These are phyloP conservation scores for Dipus sagitta DNA, from an alignment of 2,797 vertebrate genomes.

Conservation along the genomic window DNA sequence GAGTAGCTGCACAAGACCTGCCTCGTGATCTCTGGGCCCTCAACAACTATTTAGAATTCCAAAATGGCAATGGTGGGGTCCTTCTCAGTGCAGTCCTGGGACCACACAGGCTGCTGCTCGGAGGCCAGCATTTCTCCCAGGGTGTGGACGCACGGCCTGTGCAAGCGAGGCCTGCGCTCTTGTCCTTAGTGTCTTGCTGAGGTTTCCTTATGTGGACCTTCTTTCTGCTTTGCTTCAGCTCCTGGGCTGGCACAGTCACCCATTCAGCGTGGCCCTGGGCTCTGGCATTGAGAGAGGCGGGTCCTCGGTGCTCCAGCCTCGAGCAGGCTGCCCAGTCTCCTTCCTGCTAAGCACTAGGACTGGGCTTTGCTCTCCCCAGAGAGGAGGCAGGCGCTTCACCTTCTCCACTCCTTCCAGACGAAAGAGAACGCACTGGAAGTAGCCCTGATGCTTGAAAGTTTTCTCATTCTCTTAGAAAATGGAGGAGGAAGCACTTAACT, in stretches of 20 bases:
- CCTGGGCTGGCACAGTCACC: background rate
- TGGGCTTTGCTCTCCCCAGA: background rate
- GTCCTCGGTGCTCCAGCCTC: background rate
- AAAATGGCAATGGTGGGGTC: rapidly evolving
- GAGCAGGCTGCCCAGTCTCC: background rate
- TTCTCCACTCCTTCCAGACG: background rate
- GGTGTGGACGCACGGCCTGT: background rate
- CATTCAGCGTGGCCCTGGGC: background rate
- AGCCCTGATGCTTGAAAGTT: background rate
- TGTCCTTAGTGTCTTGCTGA: no score
- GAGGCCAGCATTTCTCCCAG: background rate
- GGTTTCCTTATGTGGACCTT: background rate
- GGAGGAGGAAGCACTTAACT: background rate
- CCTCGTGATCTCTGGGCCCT: background rate
- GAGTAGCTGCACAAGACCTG: no score
- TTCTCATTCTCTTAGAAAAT: background rate
- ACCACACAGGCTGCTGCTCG: background rate
- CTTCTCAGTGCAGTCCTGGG: rapidly evolving
- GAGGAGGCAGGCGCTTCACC: background rate
- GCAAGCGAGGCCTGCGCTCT: background rate
- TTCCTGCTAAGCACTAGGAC: no score
- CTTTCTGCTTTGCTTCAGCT: background rate
- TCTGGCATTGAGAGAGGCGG: no score
- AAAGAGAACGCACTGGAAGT: background rate
- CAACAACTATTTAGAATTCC: background rate